phyloP scores from a whole-genome alignment of 1,140 invertebrate genomes.

The Armadillidium nasatum region DNA sequence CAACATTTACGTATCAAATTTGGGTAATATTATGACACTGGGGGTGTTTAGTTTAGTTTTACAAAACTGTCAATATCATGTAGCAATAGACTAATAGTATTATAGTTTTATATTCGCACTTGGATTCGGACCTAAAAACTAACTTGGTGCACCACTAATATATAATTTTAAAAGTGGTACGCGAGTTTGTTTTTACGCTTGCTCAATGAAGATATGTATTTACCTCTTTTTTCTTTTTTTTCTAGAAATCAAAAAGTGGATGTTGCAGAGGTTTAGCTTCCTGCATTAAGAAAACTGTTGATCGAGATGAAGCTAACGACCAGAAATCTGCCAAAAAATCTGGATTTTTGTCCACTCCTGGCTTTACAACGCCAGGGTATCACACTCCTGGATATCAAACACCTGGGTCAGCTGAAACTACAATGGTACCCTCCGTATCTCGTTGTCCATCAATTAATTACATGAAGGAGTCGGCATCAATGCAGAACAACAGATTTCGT shows the following conservation, averaged over 20 bases:
- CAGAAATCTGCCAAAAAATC: slow-evolving; percentile 5
- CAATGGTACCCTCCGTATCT: slow-evolving; percentile 65
- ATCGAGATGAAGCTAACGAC: slow-evolving; percentile 60
- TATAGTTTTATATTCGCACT: too few relatives aligned
- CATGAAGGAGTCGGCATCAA: slow-evolving; percentile 64
- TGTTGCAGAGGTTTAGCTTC: slow-evolving; percentile 50
- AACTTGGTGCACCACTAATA: too few relatives aligned
- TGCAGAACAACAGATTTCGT: slow-evolving; percentile 47
- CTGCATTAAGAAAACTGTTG: slow-evolving; percentile 53
- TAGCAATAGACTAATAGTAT: too few relatives aligned
- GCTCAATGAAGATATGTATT: too few relatives aligned
- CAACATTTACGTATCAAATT: too few relatives aligned
- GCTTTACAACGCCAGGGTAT: slow-evolving; percentile 22
- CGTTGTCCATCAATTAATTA: slow-evolving; percentile 77
- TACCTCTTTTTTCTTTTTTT: too few relatives aligned
- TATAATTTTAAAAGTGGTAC: too few relatives aligned
- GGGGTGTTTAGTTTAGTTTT: too few relatives aligned
- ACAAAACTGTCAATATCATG: too few relatives aligned
- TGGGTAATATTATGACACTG: too few relatives aligned
- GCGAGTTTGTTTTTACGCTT: too few relatives aligned
- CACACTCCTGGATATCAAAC: slow-evolving; percentile 53
- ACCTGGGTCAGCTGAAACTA: slow-evolving; percentile 78
- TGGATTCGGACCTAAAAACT: too few relatives aligned
- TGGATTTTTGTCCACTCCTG: slow-evolving; percentile 23
- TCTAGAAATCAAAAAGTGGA: slow-evolving; percentile 61